A percentile compares a stretch with the other conserved stretches of the same genome.
phyloP scores from a whole-genome alignment of 2,113 vertebrate species.

The Dasyprocta punctata region DNA sequence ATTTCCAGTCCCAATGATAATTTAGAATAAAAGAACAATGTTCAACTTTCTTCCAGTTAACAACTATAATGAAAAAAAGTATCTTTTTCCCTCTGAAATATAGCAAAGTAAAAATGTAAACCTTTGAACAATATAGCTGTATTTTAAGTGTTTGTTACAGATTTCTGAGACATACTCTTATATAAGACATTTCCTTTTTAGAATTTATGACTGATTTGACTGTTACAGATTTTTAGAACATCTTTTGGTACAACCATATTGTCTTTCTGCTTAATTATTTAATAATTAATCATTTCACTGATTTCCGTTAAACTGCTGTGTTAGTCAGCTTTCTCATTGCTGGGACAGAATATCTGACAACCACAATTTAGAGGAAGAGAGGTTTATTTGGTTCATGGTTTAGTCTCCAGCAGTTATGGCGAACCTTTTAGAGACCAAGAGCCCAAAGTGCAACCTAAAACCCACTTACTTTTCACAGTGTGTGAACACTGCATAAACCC shows the following conservation, averaged over 20 bases:
- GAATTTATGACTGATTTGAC: background rate
- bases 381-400: background rate
- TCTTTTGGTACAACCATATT: background rate
- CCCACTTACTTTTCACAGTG: background rate
- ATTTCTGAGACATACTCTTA: background rate
- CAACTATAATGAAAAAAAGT: background rate
- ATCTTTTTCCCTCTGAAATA: background rate
- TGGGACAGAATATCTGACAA: background rate
- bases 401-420: background rate
- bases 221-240: background rate
- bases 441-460: background rate
- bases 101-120: conserved; percentile 30
- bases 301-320: background rate
- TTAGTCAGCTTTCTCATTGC: background rate
- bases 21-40: background rate
- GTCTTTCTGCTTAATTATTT: background rate
- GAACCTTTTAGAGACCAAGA: background rate
- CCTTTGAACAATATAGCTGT: background rate
- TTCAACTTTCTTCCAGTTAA: background rate
- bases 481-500: background rate
- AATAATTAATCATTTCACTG: background rate
- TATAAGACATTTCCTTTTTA: background rate
- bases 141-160: background rate
- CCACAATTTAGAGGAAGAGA: background rate
- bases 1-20: background rate